These are phyloP conservation scores for Meloidogyne hapla DNA, from an alignment of 1,140 invertebrate genomes.

Conservation along the genomic window DNA sequence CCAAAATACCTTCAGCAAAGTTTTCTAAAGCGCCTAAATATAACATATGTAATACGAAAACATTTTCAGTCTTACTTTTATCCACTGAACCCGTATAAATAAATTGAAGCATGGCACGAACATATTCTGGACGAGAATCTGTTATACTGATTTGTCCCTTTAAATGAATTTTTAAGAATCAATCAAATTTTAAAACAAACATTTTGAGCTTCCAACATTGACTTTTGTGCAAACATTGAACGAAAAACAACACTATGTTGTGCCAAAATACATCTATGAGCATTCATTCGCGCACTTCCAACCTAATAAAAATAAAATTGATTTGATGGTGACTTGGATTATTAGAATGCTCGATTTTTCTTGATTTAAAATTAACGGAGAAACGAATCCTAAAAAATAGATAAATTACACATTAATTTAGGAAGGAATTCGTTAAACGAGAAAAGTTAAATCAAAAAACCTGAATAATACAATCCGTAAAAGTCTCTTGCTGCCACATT, in stretches of 20 bases:
- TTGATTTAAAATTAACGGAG: too few species aligned
- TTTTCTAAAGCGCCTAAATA: conserved; percentile 38
- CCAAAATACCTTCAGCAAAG: conserved; percentile 46
- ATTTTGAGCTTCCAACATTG: conserved; percentile 58
- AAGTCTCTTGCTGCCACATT: conserved; percentile 54
- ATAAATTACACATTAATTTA: too few species aligned
- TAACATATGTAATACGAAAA: background rate
- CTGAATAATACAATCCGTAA: conserved; percentile 52
- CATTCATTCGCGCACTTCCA: conserved; percentile 34
- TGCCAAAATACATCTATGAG: conserved; percentile 59
- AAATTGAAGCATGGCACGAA: conserved; percentile 32
- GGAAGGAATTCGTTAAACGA: too few species aligned
- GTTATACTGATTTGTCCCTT: conserved; percentile 51
- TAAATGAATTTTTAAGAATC: background rate
- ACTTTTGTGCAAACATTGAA: conserved; percentile 57
- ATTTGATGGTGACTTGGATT: conserved; percentile 19
- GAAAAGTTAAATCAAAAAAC: background rate
- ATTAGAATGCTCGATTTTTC: conserved; percentile 37
- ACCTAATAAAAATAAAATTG: background rate
- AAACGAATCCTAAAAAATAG: too few species aligned
- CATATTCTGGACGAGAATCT: conserved; percentile 53
- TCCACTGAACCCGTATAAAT: conserved; percentile 32
- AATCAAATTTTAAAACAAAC: background rate
- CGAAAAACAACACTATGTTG: conserved; percentile 58
- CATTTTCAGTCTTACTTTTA: conserved; percentile 5